These are phyloP conservation scores for Tokudaia tokunoshimensis DNA, from an alignment of 2,797 vertebrate species.

Conservation along the genomic window DNA sequence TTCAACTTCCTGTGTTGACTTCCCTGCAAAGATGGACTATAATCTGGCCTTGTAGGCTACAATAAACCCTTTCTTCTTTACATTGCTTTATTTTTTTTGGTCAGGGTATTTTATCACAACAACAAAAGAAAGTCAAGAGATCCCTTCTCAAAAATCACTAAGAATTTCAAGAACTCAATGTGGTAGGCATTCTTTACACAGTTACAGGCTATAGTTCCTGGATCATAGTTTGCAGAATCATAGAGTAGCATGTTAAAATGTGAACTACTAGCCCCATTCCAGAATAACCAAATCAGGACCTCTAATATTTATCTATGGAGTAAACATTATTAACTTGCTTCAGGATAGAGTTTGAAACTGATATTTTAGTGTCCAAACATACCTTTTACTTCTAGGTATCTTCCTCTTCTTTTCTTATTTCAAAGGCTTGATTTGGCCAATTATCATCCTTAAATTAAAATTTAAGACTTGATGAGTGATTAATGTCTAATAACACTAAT, in stretches of 20 bases:
- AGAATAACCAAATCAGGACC: not conserved
- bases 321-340: not conserved
- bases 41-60: not conserved
- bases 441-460: conserved; percentile 5
- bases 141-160: not conserved
- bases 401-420: not conserved
- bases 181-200: not conserved
- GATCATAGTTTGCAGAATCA: not conserved
- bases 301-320: not conserved
- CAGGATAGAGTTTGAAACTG: not conserved
- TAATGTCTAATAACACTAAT: not conserved
- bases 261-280: not conserved
- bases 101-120: not conserved
- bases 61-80: not conserved
- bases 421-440: not conserved
- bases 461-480: not conserved
- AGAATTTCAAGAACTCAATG: not conserved
- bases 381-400: not conserved
- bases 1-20: not conserved
- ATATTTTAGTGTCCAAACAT: not conserved
- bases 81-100: not conserved
- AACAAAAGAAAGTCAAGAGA: too few relatives aligned
- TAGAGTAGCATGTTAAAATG: not conserved
- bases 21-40: not conserved
- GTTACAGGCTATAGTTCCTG: not conserved